A percentile compares a stretch with the other conserved stretches of the same genome.
Conservation (phyloP, 2,113 vertebrate species). For the Pterocles gutturalis region DNA sequence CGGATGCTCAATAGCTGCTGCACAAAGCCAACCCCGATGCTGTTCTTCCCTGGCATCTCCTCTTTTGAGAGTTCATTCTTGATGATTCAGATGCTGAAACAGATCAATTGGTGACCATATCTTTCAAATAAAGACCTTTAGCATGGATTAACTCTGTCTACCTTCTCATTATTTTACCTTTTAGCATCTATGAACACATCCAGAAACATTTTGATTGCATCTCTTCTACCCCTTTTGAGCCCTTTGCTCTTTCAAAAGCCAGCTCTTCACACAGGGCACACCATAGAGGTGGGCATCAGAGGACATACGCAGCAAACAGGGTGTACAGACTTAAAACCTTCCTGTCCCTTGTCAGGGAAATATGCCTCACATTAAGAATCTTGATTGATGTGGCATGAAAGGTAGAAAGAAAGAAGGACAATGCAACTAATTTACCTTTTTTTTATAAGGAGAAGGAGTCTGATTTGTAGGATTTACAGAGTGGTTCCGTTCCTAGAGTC, state of each 20-base stretch:
- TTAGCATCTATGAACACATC: background rate
- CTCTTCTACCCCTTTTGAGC: background rate
- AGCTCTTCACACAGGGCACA: background rate
- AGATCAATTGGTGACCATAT: background rate
- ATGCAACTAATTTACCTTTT: no score
- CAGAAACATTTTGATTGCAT: background rate
- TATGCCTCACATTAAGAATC: background rate
- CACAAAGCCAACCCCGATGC: background rate
- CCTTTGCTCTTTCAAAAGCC: background rate
- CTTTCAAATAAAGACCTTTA: background rate
- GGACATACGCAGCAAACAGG: background rate
- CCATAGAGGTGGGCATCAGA: background rate
- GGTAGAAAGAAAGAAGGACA: background rate
- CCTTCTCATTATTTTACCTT: background rate
- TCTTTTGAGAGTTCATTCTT: background rate
- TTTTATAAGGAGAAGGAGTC: background rate
- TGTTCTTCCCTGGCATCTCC: background rate
- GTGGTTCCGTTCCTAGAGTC: background rate
- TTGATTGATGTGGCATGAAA: background rate
- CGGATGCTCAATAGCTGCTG: background rate
- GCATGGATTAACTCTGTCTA: background rate
- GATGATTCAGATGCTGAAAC: background rate
- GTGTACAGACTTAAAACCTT: background rate
- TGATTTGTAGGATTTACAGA: background rate
- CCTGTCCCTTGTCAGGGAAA: background rate